phyloP scores from a whole-genome alignment of 2,797 vertebrate genomes.

The Tenualosa ilisha region DNA sequence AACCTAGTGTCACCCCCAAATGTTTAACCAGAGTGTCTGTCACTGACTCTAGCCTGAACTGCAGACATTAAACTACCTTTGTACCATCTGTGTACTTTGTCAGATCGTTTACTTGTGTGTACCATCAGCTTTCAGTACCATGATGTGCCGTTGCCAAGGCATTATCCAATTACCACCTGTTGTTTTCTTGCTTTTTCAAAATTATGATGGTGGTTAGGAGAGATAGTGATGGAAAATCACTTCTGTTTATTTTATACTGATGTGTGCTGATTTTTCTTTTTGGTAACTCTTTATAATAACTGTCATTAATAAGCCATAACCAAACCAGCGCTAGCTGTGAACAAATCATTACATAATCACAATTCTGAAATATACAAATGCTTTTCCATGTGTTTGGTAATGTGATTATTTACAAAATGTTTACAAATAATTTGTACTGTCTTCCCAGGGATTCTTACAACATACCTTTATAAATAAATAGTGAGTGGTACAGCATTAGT shows the following conservation, averaged over 20 bases:
- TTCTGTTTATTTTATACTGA: too few species aligned
- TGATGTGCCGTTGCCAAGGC: constrained; percentile 3
- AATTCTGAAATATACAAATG: too few species aligned
- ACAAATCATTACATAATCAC: too few species aligned
- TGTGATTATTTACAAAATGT: not conserved
- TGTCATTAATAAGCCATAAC: too few species aligned
- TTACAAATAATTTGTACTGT: not conserved
- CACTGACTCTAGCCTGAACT: not conserved
- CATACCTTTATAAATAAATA: too few species aligned
- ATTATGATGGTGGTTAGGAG: not conserved
- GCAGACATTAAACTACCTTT: constrained; percentile 53
- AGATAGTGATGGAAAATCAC: not conserved
- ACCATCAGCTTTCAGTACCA: not conserved
- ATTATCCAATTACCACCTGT: constrained; percentile 20
- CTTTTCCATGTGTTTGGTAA: too few species aligned
- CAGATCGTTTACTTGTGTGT: not conserved
- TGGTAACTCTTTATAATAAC: too few species aligned
- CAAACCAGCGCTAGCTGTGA: too few species aligned
- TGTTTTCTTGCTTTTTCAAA: not conserved
- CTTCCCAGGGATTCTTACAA: not conserved
- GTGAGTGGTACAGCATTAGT: too few species aligned
- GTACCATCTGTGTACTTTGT: constrained; percentile 24
- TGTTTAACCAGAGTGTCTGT: constrained; percentile 41
- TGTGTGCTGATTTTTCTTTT: too few species aligned
- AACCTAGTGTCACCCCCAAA: constrained; percentile 25